These are phyloP conservation scores for Nematostella vectensis DNA, from an alignment of 92 coral and sea anemone species.

Conservation along the genomic window DNA sequence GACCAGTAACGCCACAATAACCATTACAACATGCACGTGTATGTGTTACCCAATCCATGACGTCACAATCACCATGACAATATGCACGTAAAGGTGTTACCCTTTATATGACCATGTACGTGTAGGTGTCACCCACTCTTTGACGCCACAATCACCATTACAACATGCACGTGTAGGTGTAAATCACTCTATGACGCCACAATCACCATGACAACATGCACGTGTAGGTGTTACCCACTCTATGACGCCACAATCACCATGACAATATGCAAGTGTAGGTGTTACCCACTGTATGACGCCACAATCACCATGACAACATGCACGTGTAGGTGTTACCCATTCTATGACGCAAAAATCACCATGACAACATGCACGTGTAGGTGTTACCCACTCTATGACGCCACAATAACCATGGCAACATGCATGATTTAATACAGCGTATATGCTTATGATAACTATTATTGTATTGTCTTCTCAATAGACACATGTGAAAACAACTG, in stretches of 20 bases:
- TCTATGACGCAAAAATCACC: constrained; percentile 7
- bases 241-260: not conserved
- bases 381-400: too few relatives aligned
- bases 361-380: constrained; percentile 25
- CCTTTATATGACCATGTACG: too few relatives aligned
- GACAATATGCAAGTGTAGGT: not conserved
- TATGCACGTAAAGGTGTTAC: not conserved
- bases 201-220: constrained; percentile 24
- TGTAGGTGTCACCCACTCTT: too few relatives aligned
- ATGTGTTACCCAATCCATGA: not conserved
- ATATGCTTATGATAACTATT: too few relatives aligned
- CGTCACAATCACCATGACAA: not conserved
- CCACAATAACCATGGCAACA: constrained; percentile 13
- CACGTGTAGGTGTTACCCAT: too few relatives aligned
- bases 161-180: constrained; percentile 22
- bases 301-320: constrained; percentile 20
- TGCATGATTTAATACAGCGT: too few relatives aligned
- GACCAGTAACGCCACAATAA: constrained; percentile 3
- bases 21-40: constrained; percentile 31
- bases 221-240: constrained; percentile 12
- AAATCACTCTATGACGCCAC: too few relatives aligned
- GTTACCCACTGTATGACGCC: not conserved
- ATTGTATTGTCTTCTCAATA: too few relatives aligned
- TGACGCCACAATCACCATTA: constrained; percentile 14
- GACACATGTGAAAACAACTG: constrained; percentile 60